phyloP scores from a whole-genome alignment of 1,140 invertebrate genomes.

The Drosophila navojoa region DNA sequence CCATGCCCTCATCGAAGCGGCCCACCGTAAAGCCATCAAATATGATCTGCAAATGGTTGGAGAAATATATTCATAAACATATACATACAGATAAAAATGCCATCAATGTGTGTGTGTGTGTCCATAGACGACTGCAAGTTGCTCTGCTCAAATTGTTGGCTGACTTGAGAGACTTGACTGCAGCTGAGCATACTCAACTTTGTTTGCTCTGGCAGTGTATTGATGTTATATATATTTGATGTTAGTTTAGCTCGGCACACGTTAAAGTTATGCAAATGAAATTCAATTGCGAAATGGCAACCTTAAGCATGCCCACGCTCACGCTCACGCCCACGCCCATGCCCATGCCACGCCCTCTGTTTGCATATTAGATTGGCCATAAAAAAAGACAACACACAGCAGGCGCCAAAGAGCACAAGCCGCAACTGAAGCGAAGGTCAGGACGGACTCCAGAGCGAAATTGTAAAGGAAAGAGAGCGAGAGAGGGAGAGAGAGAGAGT shows the following conservation, averaged over 20 bases:
- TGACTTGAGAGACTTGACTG: background rate
- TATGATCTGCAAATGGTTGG: conserved; percentile 86
- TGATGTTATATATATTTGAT: conserved; percentile 64
- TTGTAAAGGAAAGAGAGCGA: background rate
- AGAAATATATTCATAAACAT: conserved; percentile 9
- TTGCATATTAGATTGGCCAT: conserved; percentile 79
- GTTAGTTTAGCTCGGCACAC: conserved; percentile 44
- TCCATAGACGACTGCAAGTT: background rate
- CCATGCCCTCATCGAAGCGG: conserved; percentile 86
- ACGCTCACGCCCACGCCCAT: background rate
- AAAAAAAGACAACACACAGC: conserved; percentile 62
- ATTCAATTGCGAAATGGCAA: conserved; percentile 59
- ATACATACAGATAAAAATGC: conserved; percentile 1
- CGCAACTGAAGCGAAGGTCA: conserved; percentile 53
- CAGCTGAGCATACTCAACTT: background rate
- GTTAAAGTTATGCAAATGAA: conserved; percentile 73
- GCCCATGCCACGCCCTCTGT: conserved; percentile 46
- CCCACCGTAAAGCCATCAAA: conserved; percentile 93
- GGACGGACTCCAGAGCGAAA: background rate
- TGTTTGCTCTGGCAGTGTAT: conserved; percentile 33
- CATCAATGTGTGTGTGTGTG: too few relatives aligned
- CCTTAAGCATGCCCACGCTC: conserved; percentile 19
- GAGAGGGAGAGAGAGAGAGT: background rate
- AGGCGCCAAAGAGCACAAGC: conserved; percentile 1
- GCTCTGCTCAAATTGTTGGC: background rate